Evolutionary conservation across 2,888 invertebrate genomes (phyloP), one percentile per base, ranked within the genome.

Genomic region (Eupeodes latifasciatus): DNA sequence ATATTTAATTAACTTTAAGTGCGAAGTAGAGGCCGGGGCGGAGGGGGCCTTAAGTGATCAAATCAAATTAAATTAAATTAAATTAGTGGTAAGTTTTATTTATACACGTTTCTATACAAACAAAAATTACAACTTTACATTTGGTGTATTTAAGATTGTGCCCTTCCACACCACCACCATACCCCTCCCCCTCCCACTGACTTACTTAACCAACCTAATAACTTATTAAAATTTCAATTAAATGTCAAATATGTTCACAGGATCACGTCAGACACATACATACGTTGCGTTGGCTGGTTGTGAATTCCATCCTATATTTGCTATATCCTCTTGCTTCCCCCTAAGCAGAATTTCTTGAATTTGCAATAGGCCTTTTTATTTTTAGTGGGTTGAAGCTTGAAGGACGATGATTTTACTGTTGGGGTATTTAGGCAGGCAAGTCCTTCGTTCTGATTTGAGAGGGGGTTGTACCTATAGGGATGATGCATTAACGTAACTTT

Each of bases 191-290:
- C 4, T 4, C 7, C 34, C 4, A 12, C 19, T n/a, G 7, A 16
- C 12, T 4, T 5, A 14, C 2, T 3, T 36, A 40, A 9, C 4
- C 40, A 40, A 40, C 40, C n/a, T 16, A 74, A 81, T 85, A 57
- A 88, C 64, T 88, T 85, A 88, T 88, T 88, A 34, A 88, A 85
- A 88, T 81, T 88, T 85, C 85, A 88, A 85, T 88, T 88, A 85
- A 81, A 85, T 81, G 69, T 78, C 85, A 81, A 74, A 84, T 74
- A 80, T 47, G 44, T 61, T 53, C 74, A 67, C 4, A 59, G 34
- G 14, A 11, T 27, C 27, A 27, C 27, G 2, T 27, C 10, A 47
- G 47, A 34, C 11, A 55, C 16, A 55, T 16, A 55, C n/a, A n/a
- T n/a, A n/a, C n/a, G n/a, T n/a, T n/a, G n/a, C 9, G 16, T 12